These are phyloP conservation scores for Acrocyrtus sp. DNA, from an alignment of 2,888 invertebrate genomes.

Conservation along the genomic window DNA sequence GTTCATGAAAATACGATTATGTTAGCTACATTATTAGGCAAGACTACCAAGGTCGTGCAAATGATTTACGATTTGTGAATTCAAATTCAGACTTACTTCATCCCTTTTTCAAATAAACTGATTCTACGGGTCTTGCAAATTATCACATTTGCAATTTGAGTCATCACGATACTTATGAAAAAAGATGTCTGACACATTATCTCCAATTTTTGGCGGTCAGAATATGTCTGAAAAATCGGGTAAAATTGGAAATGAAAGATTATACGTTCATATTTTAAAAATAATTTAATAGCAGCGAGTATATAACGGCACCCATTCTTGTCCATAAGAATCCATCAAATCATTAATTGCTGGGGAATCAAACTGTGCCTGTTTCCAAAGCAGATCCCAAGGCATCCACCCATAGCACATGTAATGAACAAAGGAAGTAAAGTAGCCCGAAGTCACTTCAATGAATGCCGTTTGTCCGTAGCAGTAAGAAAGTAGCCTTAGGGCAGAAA, in stretches of 20 bases:
- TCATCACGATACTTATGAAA: slow-evolving; percentile 59
- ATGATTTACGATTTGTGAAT: too few relatives aligned
- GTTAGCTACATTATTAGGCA: too few relatives aligned
- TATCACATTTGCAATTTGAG: slow-evolving; percentile 59
- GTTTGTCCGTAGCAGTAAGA: slow-evolving; percentile 61
- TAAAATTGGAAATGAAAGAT: too few relatives aligned
- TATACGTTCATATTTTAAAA: too few relatives aligned
- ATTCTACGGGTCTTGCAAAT: slow-evolving; percentile 59
- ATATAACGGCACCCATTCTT: slow-evolving; percentile 59
- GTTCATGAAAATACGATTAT: not conserved
- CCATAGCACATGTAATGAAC: slow-evolving; percentile 56
- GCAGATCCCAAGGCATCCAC: slow-evolving; percentile 51
- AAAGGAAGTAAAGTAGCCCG: slow-evolving; percentile 58
- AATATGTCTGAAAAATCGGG: slow-evolving; percentile 39
- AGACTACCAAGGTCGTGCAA: too few relatives aligned
- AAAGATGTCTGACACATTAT: slow-evolving; percentile 58
- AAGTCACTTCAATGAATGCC: slow-evolving; percentile 52
- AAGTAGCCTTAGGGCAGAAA: too few relatives aligned
- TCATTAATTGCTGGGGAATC: slow-evolving; percentile 57
- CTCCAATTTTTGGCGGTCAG: slow-evolving; percentile 45
- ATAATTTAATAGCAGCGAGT: too few relatives aligned
- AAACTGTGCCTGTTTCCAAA: slow-evolving; percentile 46
- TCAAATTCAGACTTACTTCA: slow-evolving; percentile 65
- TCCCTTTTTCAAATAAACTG: slow-evolving; percentile 58
- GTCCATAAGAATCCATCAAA: slow-evolving; percentile 58